A percentile compares a stretch with the other conserved stretches of the same genome.
These are phyloP conservation scores for Chloroceryle inda DNA, from an alignment of 2,797 vertebrate genomes.

Conservation along the genomic window DNA sequence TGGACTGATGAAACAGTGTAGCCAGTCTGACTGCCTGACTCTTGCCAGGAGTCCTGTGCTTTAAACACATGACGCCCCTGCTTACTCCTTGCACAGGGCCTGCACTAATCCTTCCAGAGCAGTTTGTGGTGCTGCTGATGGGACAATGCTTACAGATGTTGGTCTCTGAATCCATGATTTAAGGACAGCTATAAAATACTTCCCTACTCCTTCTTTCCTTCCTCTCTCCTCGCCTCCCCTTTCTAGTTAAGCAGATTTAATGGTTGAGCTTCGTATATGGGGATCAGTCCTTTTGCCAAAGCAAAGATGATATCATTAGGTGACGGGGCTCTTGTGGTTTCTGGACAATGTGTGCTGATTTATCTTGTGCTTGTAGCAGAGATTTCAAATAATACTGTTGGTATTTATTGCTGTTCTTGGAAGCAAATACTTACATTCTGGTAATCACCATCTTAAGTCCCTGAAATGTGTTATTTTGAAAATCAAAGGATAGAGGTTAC, in stretches of 20 bases:
- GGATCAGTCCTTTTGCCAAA: neutral
- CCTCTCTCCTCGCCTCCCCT: neutral
- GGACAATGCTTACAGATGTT: neutral
- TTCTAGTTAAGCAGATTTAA: neutral
- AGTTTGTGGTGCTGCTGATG: neutral
- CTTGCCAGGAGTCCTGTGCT: neutral
- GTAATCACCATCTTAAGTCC: neutral
- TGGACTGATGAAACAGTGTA: neutral
- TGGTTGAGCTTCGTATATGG: neutral
- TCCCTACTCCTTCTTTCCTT: rapidly evolving
- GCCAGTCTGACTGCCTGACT: neutral
- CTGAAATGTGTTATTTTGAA: neutral
- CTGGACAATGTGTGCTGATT: rapidly evolving
- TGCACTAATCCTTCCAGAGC: neutral
- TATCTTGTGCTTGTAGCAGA: neutral
- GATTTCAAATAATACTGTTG: neutral
- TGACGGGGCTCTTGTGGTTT: neutral
- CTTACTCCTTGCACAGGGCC: rapidly evolving
- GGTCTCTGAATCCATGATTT: neutral
- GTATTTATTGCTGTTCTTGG: neutral
- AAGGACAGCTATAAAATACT: neutral
- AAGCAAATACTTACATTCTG: neutral
- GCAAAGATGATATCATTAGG: neutral
- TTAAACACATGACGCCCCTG: rapidly evolving
- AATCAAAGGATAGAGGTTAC: neutral